Base-by-base conservation (phyloP, 1,140 invertebrate genomes). In the Trinorchestia longiramus region DNA sequence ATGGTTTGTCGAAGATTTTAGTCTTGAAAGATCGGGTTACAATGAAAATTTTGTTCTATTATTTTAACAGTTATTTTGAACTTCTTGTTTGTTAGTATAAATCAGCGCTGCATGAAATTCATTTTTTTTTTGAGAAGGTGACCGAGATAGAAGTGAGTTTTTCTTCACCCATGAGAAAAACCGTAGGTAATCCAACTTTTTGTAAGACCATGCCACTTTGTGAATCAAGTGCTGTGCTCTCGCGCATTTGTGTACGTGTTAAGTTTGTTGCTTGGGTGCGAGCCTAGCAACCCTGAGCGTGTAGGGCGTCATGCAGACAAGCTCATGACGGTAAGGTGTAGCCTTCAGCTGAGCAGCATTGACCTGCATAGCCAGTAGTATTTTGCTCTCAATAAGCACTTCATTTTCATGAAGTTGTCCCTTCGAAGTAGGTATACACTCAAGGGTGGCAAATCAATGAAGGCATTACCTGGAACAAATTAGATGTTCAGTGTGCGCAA, bases 191-290 rank as follows among this genome's bases (percentile, higher is more conserved):
- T 77, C 62, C 15, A 36, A 77, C 62, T 77, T 77, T 77, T 77
- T 77, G 62, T 77, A 77, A 77, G 36, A 44, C 92, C 92, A 94
- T 94, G 92, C 92, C 92, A 90, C 88, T 90, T 90, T 47, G 41
- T 47, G 41, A 77, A 77, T 6, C 92, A 47, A 94, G 92, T 94
- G 92, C 19, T 94, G 92, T 94, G 47, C 92, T 44, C 92, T 94
- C 28, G 43, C 44, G 44, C 92, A 94, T 94, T 94, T 94, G 45
- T 43, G 43, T 94, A 94, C 44, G 19, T 94, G 43, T 45, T 94
- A 94, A 94, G 92, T 94, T 94, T 94, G 19, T 94, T 43, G 92
- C 92, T 94, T 94, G 92, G 11, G 41, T 94, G 43, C 45, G 92
- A 47, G 92, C 92, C 92, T 94, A 11, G 43, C 92, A 40, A 94